Base-by-base conservation (phyloP, 2,797 vertebrate genomes). In the Sebastes nivosus region DNA sequence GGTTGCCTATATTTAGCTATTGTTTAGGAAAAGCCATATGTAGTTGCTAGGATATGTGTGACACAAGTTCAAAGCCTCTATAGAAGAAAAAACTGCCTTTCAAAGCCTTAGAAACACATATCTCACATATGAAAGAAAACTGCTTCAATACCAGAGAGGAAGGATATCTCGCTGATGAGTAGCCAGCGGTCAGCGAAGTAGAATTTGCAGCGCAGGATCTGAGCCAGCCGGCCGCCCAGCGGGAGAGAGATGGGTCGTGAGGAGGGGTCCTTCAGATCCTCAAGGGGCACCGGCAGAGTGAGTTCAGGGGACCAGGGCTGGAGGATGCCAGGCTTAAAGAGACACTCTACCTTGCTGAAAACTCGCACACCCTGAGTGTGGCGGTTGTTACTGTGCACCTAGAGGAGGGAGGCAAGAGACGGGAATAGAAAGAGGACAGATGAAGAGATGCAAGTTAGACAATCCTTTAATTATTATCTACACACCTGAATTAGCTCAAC, bases 321-420 rank as follows among this genome's bases (percentile, higher is more conserved):
- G 72, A 97, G 94, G 61, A 96, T 87, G 68, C 93, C 92, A 0
- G 93, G 90, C 86, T 97, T 97, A 83, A 99, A 99, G 64, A 92
- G 91, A 59, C 98, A 99, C 70, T 96, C 94, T 20, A 97, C 97
- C 67, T 95, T 95, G 1, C 90, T 94, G 67, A 98, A 98, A 67
- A 98, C 95, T 13, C 97, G 95, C 67, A 98, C 97, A 0, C 96
- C 96, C 81, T 96, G 93, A 0, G 96, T 96, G 94, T 97, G 96
- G 76, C 96, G 96, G 91, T 99, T 98, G 93, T 98, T 99, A 79
- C 97, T 97, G 89, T 99, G 97, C 20, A 98, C 96, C 97, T 98
- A 77, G 25, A 42, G 25, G n/a, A 58, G 55, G 24, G 4, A 82
- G 61, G 67, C 6, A 59, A 61, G 34, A 67, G 6, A 50, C 61